Evolutionary conservation across 1,140 invertebrate genomes (phyloP), one percentile per base, ranked within the genome.

Genomic region (Drosophila willistoni): DNA sequence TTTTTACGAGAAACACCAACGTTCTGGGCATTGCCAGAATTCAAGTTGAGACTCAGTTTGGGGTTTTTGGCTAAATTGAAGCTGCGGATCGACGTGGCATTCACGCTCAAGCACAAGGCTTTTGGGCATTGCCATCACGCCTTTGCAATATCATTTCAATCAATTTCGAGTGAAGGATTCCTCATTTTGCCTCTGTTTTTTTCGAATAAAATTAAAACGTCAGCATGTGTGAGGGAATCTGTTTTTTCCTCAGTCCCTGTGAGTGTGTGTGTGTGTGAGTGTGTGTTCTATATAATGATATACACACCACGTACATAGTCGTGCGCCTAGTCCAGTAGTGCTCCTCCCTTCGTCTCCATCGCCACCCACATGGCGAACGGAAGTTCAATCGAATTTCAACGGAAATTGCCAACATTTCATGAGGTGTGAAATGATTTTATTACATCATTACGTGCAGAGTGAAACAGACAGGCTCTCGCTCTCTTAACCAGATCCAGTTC

Each of bases 341-440:
- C 47, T 14, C 39, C 42, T 57, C 33, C 51, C 0, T 5, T 55
- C 34, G 19, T 2, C 57, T 55, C 57, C 59, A 14, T 14, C 12
- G 36, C 25, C 41, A 41, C 44, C 29, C 29, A 29, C 29, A 33
- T 54, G 22, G 60, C 56, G 60, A 57, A 65, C 75, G 87, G 87
- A 90, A 90, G 80, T 87, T 90, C 89, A 84, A 90, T 90, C 78
- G 83, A 90, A 90, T 90, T 90, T 90, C 73, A 81, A 79, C 87
- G 87, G 87, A 90, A 90, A 90, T 90, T 90, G 83, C 89, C 87
- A 81, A 81, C 87, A 90, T 90, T 90, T 90, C 87, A 90, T 90
- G 87, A 90, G 87, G 87, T 90, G 87, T 90, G 87, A 90, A 90
- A 90, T 90, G 87, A 90, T 90, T 90, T 90, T 90, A 90, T 90